Percentiles rank a stretch among this genome's conserved stretches.
These are phyloP conservation scores for Nothura maculosa DNA, from an alignment of 2,797 vertebrate genomes.

Conservation along the genomic window DNA sequence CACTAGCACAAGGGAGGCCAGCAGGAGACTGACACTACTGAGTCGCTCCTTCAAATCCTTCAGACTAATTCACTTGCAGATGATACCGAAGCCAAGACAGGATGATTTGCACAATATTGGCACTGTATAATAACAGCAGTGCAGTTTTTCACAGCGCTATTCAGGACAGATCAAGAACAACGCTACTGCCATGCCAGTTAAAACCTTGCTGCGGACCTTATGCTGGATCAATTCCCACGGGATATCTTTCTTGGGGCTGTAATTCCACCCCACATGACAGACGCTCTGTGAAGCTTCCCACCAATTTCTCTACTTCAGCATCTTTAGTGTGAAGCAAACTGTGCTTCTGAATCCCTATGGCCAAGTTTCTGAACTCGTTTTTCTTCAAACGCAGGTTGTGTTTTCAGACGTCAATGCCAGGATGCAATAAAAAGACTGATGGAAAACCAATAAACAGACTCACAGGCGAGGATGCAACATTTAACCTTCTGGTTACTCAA, in stretches of 20 bases:
- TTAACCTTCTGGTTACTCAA: not conserved
- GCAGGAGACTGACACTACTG: not conserved
- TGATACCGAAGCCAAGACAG: not conserved
- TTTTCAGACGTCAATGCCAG: not conserved
- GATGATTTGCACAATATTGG: not conserved
- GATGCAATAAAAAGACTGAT: not conserved
- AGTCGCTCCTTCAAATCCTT: not conserved
- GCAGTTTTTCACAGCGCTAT: not conserved
- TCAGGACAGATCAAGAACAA: not conserved
- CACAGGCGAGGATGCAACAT: not conserved
- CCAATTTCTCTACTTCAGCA: not conserved
- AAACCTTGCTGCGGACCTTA: not conserved
- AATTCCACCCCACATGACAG: not conserved
- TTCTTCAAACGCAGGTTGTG: not conserved
- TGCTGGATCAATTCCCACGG: accelerated
- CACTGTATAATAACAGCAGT: not conserved
- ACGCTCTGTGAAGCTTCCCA: not conserved
- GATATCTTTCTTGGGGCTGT: not conserved
- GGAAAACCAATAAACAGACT: not conserved
- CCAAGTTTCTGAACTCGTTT: not conserved
- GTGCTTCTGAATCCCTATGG: not conserved
- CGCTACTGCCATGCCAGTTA: not conserved
- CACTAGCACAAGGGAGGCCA: not conserved
- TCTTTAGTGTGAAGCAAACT: not conserved
- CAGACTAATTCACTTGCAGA: not conserved